These are phyloP conservation scores for Psettodes erumei DNA, from an alignment of 2,113 vertebrate genomes.

Conservation along the genomic window DNA sequence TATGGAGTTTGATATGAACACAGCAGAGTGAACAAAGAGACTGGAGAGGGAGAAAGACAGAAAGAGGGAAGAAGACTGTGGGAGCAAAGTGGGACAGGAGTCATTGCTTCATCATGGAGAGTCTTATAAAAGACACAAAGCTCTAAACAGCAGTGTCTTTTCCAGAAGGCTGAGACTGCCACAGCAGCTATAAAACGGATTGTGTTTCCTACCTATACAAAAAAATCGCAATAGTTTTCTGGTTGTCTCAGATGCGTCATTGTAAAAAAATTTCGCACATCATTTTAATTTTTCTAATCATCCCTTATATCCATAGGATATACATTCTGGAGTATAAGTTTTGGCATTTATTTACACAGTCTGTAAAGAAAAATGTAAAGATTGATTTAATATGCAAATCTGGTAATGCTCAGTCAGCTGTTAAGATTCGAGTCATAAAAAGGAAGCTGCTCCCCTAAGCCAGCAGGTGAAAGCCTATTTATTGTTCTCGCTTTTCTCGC, in stretches of 20 bases:
- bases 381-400: background rate
- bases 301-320: too few relatives aligned
- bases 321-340: too few relatives aligned
- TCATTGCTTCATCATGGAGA: constrained; percentile 30
- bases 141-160: constrained; percentile 17
- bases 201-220: background rate
- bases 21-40: constrained; percentile 14
- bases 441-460: too few relatives aligned
- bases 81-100: constrained; percentile 15
- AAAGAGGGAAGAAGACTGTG: background rate
- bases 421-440: background rate
- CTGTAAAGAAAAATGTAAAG: background rate
- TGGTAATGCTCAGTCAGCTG: background rate
- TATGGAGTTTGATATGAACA: constrained; percentile 43
- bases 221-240: background rate
- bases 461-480: background rate
- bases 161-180: background rate
- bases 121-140: constrained; percentile 30
- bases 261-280: background rate
- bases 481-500: background rate
- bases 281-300: background rate
- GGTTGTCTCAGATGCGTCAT: background rate
- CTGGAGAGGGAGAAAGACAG: background rate
- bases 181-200: background rate
- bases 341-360: background rate